Conservation (phyloP, 2,113 vertebrate genomes). For the Ochotona princeps region DNA sequence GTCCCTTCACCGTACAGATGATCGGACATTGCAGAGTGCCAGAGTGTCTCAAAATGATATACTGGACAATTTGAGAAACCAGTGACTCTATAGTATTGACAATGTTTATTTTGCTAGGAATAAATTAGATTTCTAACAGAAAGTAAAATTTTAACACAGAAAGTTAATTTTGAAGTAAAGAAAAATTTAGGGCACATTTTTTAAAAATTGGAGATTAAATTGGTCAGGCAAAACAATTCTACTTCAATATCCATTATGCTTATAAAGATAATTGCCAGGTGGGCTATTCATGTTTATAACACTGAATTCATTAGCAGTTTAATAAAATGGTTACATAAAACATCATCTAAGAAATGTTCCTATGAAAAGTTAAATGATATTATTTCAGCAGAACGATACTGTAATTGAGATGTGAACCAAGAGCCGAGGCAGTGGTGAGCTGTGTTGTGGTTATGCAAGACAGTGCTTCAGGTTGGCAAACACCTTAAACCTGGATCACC, state of each 20-base stretch:
- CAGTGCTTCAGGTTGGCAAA: no score
- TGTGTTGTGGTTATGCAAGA: no score
- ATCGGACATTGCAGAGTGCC: neutral
- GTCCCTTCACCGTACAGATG: neutral
- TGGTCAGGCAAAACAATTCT: neutral
- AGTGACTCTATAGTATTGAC: neutral
- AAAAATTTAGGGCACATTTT: neutral
- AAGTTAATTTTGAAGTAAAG: neutral
- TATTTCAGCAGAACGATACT: no score
- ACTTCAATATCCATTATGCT: neutral
- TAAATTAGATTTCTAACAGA: neutral
- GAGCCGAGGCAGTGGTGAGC: neutral
- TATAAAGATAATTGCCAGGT: neutral
- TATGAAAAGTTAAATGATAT: neutral
- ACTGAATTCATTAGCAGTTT: neutral
- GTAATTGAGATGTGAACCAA: neutral
- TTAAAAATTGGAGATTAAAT: neutral
- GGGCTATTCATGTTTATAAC: neutral
- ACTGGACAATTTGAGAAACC: no score
- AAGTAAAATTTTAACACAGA: neutral
- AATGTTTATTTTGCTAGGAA: neutral
- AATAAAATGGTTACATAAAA: neutral
- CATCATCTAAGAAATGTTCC: neutral
- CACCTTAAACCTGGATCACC: no score
- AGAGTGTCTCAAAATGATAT: neutral